These are phyloP conservation scores for Dermolepida albohirtum DNA, from an alignment of 2,888 invertebrate genomes.

Conservation along the genomic window DNA sequence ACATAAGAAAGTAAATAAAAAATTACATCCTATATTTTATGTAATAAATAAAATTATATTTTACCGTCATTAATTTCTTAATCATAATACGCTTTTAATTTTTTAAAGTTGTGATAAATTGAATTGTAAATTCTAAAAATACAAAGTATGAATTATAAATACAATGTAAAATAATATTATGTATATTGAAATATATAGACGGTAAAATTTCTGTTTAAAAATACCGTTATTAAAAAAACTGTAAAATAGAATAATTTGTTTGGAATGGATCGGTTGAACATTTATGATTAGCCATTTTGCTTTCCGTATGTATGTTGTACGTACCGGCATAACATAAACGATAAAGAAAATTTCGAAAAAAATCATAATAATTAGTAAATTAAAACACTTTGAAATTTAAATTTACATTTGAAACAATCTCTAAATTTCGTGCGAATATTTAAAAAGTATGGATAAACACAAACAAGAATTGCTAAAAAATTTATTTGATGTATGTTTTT, in stretches of 20 bases:
- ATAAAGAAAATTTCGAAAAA: conserved; percentile 19
- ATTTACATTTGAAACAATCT: not conserved
- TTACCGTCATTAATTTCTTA: too few species aligned
- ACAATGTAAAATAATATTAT: conserved; percentile 3
- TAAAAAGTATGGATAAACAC: conserved; percentile 20
- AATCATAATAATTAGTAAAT: not conserved
- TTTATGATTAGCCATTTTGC: conserved; percentile 59
- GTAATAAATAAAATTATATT: not conserved
- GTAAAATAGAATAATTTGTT: conserved; percentile 55
- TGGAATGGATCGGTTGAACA: conserved; percentile 53
- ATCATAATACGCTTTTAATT: too few species aligned
- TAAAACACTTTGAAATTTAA: conserved; percentile 5
- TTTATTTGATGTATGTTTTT: conserved; percentile 20
- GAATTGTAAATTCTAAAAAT: conserved; percentile 2
- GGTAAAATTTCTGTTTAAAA: conserved; percentile 48
- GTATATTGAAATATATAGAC: conserved; percentile 14
- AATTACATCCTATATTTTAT: not conserved
- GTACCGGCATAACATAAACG: conserved; percentile 4
- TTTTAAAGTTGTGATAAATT: not conserved
- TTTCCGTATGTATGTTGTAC: conserved; percentile 49
- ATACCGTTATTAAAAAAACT: conserved; percentile 57
- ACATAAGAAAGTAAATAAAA: conserved; percentile 15
- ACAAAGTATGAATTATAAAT: not conserved
- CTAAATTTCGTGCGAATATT: not conserved
- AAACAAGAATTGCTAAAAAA: not conserved